Conservation (phyloP, 2,113 vertebrate genomes). For the Semnopithecus entellus region DNA sequence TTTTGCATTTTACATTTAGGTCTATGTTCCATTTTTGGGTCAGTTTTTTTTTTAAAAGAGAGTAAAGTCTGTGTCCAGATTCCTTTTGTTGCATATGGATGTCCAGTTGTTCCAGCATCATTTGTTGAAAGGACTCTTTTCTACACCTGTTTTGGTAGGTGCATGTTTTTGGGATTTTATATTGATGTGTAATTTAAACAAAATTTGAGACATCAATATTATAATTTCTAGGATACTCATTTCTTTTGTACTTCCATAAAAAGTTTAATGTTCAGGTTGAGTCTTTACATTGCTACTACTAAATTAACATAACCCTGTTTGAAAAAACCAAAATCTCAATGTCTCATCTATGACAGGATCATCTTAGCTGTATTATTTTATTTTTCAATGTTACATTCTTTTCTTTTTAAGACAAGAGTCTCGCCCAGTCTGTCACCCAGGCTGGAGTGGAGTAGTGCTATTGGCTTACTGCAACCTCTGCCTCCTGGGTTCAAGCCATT, state of each 20-base stretch:
- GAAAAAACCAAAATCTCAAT: not conserved
- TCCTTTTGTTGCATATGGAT: not conserved
- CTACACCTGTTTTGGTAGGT: not conserved
- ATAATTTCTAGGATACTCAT: no score
- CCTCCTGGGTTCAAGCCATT: not conserved
- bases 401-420: not conserved
- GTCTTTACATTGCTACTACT: not conserved
- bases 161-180: not conserved
- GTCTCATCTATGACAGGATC: no score
- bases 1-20: not conserved
- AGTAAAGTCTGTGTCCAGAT: not conserved
- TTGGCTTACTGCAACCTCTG: not conserved
- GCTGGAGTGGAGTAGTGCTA: not conserved
- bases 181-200: not conserved
- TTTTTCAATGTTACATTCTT: not conserved
- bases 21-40: not conserved
- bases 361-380: no score
- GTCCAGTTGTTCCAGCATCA: not conserved
- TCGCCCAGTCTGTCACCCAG: not conserved
- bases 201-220: not conserved
- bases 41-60: not conserved
- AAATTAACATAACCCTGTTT: not conserved
- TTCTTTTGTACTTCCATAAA: not conserved
- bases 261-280: not conserved
- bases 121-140: not conserved